Evolutionary conservation across 2,797 vertebrate genomes (phyloP).

Genomic region (Sphenopsis melanotis): DNA sequence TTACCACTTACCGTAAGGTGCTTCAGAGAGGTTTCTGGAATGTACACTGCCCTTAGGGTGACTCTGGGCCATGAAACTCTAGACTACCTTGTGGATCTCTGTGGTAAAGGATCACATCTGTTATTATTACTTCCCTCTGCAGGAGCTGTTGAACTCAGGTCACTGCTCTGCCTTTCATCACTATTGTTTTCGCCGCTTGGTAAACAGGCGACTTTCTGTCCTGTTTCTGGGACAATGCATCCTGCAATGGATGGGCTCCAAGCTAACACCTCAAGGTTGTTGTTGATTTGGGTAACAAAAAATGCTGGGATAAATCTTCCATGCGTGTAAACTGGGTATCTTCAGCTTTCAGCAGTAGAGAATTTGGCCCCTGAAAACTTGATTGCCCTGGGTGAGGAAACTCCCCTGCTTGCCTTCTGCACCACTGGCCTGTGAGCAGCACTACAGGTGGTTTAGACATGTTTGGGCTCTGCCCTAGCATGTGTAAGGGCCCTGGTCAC

Average conservation of each 20-base stretch:
- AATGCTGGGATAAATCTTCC: neutral
- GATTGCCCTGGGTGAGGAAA: neutral
- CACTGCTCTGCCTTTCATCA: neutral
- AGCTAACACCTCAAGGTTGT: neutral
- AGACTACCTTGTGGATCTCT: neutral
- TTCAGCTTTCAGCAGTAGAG: neutral
- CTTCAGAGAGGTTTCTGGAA: neutral
- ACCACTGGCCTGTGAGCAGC: neutral
- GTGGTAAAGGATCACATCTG: neutral
- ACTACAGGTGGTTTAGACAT: neutral
- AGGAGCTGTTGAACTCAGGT: neutral
- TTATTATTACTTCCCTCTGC: neutral
- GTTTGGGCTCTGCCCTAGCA: neutral
- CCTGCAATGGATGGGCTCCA: neutral
- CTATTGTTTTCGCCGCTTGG: neutral
- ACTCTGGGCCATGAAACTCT: constrained; percentile 18
- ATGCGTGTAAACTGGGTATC: neutral
- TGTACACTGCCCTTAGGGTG: neutral
- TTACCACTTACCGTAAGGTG: neutral
- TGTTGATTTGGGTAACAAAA: neutral
- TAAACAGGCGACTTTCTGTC: neutral
- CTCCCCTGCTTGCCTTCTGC: neutral
- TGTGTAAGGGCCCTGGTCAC: neutral
- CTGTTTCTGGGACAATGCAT: neutral
- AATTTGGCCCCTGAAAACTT: neutral